These are phyloP conservation scores for Arrhopalites spinosus DNA, from an alignment of 2,888 invertebrate species.

Conservation along the genomic window DNA sequence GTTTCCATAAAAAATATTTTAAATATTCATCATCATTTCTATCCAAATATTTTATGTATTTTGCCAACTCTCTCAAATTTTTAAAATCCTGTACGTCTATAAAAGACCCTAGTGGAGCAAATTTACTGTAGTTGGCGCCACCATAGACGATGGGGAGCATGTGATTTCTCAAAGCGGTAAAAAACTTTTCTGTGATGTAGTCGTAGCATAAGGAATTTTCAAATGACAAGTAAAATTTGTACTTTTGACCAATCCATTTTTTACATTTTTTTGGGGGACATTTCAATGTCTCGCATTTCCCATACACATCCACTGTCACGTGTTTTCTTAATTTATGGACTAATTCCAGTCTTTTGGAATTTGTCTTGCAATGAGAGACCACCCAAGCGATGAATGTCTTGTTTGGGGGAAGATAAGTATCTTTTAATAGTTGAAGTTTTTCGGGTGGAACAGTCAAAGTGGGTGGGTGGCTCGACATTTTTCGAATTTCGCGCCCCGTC, in stretches of 20 bases:
- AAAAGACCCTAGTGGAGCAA: background rate
- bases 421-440: too few species aligned
- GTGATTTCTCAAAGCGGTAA: background rate
- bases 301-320: background rate
- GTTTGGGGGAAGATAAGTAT: too few species aligned
- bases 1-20: background rate
- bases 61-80: background rate
- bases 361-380: too few species aligned
- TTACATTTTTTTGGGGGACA: background rate
- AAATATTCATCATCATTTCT: background rate
- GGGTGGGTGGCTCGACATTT: too few species aligned
- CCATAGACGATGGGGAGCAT: background rate
- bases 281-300: background rate
- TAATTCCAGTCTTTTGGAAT: too few species aligned
- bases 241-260: background rate
- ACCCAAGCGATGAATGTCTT: too few species aligned
- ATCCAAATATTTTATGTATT: background rate
- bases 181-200: background rate
- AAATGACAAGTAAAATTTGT: background rate
- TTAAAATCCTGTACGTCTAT: background rate
- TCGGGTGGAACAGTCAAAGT: too few species aligned
- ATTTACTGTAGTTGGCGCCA: background rate
- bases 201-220: background rate
- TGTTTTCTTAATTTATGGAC: too few species aligned
- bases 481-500: background rate